Evolutionary conservation across 2,113 vertebrate species (phyloP), one percentile per base, ranked within the genome.

Genomic region (Clupea harengus): DNA sequence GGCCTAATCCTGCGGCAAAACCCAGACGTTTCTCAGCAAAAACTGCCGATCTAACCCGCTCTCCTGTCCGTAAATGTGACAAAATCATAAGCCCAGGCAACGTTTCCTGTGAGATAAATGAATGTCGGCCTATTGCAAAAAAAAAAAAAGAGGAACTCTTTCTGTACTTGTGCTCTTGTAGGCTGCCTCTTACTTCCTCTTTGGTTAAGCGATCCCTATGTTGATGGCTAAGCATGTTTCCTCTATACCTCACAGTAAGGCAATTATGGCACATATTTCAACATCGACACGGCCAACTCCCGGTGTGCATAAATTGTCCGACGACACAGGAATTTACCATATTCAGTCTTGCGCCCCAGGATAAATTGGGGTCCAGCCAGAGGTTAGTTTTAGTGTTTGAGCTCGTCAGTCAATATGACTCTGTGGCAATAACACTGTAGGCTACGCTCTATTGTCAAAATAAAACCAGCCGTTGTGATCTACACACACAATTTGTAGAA

Each of bases 141-240:
- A 6, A 9, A 28, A 10, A 72, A 91, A 93, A 93, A 92, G 91
- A 92, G 89, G 91, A 94, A 91, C 91, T 90, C 80, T 86, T 87
- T 89, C 44, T 67, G 84, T 47, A 47, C n/a, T 57, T 57, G 52
- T 22, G n/a, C 22, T 64, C 60, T 64, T 64, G 60, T n/a, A 64
- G 32, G 25, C 52, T 72, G 64, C 2, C 25, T 11, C 1, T 8
- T 1, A 64, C 57, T 64, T 64, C 57, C 57, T 64, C 6, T 25
- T 67, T 67, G n/a, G 64, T 28, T 28, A 67, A 28, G 64, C 10
- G 6, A 67, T 67, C 9, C 64, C n/a, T 13, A 28, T 28, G 64
- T 28, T 67, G n/a, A 64, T 64, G 57, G n/a, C 22, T 64, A 22
- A 20, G 57, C 64, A 67, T 67, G 60, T 28, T 81, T 44, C 13